A percentile compares a stretch with the other conserved stretches of the same genome.
phyloP scores from a whole-genome alignment of 1,140 invertebrate genomes.

The Drosophila obscura region DNA sequence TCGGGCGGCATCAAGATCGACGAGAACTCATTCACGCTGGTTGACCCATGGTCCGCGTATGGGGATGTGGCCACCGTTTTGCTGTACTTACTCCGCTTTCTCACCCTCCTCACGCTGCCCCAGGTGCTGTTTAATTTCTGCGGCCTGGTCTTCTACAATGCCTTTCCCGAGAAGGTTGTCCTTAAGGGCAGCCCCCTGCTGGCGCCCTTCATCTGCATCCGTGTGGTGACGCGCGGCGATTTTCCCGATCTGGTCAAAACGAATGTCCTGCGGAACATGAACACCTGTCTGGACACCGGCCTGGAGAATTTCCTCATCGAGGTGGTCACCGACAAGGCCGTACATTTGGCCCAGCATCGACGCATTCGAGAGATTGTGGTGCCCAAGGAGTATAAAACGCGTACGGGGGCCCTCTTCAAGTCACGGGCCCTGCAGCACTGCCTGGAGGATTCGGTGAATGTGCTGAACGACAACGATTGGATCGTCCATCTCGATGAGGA shows the following conservation, averaged over 20 bases:
- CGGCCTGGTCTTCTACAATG: constrained; percentile 96
- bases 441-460: constrained; percentile 95
- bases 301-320: constrained; percentile 98
- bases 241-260: constrained; percentile 95
- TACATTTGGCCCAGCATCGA: constrained; percentile 89
- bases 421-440: constrained; percentile 98
- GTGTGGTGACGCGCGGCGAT: constrained; percentile 97
- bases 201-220: constrained; percentile 97
- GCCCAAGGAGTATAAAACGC: constrained; percentile 93
- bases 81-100: constrained; percentile 91
- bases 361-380: constrained; percentile 94
- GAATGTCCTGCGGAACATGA: constrained; percentile 95
- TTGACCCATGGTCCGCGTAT: constrained; percentile 93
- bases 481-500: constrained; percentile 99
- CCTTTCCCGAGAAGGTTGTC: constrained; percentile 96
- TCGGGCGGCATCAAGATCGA: constrained; percentile 91
- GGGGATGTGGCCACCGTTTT: constrained; percentile 89
- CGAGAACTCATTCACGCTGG: constrained; percentile 85
- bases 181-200: constrained; percentile 95
- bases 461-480: constrained; percentile 96
- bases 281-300: constrained; percentile 94
- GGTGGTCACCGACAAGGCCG: constrained; percentile 96
- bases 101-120: constrained; percentile 94
- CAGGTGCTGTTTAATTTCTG: constrained; percentile 96
- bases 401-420: constrained; percentile 96